Evolutionary conservation across 2,888 invertebrate species (phyloP).

Genomic region (Sabellastarte sp.): DNA sequence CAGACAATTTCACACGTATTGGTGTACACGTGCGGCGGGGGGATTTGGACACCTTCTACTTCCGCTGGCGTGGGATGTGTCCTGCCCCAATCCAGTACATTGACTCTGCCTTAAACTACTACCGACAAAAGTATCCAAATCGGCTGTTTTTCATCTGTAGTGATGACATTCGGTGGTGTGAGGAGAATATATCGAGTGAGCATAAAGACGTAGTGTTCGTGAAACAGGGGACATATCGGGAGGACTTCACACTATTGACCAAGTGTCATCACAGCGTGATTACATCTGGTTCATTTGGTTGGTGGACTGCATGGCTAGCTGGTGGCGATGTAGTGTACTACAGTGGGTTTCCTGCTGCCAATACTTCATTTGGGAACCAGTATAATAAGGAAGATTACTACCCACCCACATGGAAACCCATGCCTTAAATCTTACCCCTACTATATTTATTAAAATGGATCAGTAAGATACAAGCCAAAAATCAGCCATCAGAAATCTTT

Average conservation of each 20-base stretch:
- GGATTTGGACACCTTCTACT: not conserved
- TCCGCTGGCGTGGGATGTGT: not conserved
- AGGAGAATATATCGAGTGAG: not conserved
- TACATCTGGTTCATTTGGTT: constrained; percentile 37
- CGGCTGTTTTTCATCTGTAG: not conserved
- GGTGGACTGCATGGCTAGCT: constrained; percentile 23
- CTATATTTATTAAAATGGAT: too few relatives aligned
- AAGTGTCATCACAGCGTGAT: constrained; percentile 36
- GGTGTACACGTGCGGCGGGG: constrained; percentile 2
- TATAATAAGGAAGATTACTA: not conserved
- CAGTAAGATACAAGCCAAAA: too few relatives aligned
- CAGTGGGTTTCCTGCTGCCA: not conserved
- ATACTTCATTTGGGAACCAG: not conserved
- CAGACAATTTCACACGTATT: not conserved
- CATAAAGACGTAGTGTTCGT: too few relatives aligned
- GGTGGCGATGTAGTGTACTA: constrained; percentile 25
- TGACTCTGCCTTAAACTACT: not conserved
- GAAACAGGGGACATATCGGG: too few relatives aligned
- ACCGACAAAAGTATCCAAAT: not conserved
- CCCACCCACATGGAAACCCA: not conserved
- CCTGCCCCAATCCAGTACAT: not conserved
- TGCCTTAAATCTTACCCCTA: too few relatives aligned
- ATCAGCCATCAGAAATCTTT: too few relatives aligned
- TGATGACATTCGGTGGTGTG: not conserved
- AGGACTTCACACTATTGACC: constrained; percentile 34